A percentile compares a stretch with the other conserved stretches of the same genome.
Evolutionary conservation across 2,888 invertebrate species (phyloP).

Genomic region (Leuctra nigra): DNA sequence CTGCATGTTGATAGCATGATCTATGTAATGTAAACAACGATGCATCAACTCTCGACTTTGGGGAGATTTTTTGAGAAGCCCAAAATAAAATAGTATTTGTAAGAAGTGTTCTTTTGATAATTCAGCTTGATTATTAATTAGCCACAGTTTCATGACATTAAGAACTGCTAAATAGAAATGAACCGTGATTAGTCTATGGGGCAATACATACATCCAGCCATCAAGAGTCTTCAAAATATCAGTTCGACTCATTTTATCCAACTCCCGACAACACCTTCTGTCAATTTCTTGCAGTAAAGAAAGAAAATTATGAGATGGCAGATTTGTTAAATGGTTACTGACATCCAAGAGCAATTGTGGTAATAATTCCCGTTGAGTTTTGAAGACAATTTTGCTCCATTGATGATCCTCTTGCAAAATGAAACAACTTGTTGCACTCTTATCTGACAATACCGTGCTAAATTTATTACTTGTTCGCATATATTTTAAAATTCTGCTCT

Average conservation of each 20-base stretch:
- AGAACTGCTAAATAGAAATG: constrained; percentile 36
- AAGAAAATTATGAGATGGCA: background rate
- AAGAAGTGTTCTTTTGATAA: constrained; percentile 30
- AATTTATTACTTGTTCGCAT: background rate
- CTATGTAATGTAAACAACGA: background rate
- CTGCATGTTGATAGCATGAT: background rate
- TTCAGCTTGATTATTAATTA: background rate
- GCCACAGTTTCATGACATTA: constrained; percentile 29
- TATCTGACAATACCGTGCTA: background rate
- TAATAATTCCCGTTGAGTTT: no score
- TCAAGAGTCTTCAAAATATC: constrained; percentile 35
- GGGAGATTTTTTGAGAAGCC: constrained; percentile 30
- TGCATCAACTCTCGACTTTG: background rate
- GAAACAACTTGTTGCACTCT: no score
- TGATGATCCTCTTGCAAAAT: no score
- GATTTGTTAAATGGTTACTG: no score
- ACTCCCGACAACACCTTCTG: constrained; percentile 35
- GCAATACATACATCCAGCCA: constrained; percentile 35
- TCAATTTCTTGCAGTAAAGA: constrained; percentile 32
- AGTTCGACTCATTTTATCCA: constrained; percentile 30
- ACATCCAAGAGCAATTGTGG: no score
- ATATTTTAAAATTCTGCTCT: background rate
- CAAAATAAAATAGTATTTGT: constrained; percentile 39
- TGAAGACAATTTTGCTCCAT: no score
- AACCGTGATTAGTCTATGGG: constrained; percentile 35